Conservation (phyloP, 2,888 invertebrate genomes). For the Epicampocera succincta region DNA sequence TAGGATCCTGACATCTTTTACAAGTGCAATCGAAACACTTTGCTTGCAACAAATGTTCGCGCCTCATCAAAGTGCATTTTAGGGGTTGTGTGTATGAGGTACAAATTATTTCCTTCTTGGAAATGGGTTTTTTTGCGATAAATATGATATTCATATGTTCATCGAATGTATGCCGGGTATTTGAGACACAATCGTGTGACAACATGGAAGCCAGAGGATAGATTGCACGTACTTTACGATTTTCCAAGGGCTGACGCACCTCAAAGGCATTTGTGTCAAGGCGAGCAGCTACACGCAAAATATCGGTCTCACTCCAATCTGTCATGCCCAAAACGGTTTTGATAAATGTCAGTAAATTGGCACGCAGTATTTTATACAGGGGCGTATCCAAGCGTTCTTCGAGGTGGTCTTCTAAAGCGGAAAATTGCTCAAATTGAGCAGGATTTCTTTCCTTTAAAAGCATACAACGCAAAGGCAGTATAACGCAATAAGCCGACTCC, state of each 20-base stretch:
- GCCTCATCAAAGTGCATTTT: slow-evolving; percentile 86
- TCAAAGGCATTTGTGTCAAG: slow-evolving; percentile 89
- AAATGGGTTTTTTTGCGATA: slow-evolving; percentile 84
- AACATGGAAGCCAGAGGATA: slow-evolving; percentile 87
- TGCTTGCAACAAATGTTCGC: slow-evolving; percentile 84
- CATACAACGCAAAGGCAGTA: slow-evolving; percentile 86
- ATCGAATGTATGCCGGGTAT: slow-evolving; percentile 87
- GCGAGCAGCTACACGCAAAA: slow-evolving; percentile 85
- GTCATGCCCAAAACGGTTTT: slow-evolving; percentile 83
- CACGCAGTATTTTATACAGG: slow-evolving; percentile 84
- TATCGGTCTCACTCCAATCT: slow-evolving; percentile 84
- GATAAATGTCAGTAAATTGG: slow-evolving; percentile 85
- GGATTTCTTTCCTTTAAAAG: slow-evolving; percentile 84
- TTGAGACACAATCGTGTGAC: slow-evolving; percentile 88
- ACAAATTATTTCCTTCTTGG: slow-evolving; percentile 86
- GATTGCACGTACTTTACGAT: slow-evolving; percentile 84
- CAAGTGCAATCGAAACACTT: slow-evolving; percentile 89
- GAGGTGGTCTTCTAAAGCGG: slow-evolving; percentile 82
- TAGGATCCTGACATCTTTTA: slow-evolving; percentile 86
- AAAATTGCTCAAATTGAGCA: slow-evolving; percentile 75
- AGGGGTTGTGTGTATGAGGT: slow-evolving; percentile 88
- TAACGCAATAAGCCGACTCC: slow-evolving; percentile 86
- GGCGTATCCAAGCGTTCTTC: slow-evolving; percentile 84
- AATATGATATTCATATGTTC: slow-evolving; percentile 85
- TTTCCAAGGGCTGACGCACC: slow-evolving; percentile 82